Percentiles rank a stretch among this genome's conserved stretches.
phyloP scores from a whole-genome alignment of 2,888 invertebrate species.

The Acrobasis consociella region DNA sequence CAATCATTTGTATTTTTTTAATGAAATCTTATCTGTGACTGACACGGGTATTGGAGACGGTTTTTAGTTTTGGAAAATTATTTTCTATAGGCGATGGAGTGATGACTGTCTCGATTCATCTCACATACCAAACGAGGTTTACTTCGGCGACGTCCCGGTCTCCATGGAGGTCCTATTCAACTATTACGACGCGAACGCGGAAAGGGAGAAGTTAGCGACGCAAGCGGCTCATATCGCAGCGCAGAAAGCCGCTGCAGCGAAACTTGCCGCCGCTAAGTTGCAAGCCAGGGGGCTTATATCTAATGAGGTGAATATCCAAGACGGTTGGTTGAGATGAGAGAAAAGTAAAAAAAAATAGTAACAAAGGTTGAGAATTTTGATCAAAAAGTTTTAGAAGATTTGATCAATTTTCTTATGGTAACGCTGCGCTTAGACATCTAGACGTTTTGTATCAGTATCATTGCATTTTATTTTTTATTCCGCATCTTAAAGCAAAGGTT shows the following conservation, averaged over 20 bases:
- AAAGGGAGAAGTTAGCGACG: conserved; percentile 68
- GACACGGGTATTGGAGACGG: too few species aligned
- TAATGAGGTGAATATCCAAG: conserved; percentile 42
- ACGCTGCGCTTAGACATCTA: too few species aligned
- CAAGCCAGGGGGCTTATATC: conserved; percentile 50
- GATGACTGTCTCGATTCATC: conserved; percentile 79
- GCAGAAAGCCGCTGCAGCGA: conserved; percentile 74
- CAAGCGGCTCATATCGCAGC: conserved; percentile 75
- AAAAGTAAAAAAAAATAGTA: too few species aligned
- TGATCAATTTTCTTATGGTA: too few species aligned
- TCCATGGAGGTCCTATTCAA: conserved; percentile 73
- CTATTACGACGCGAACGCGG: conserved; percentile 79
- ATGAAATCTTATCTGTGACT: too few species aligned
- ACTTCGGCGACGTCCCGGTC: conserved; percentile 80
- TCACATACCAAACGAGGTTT: conserved; percentile 80
- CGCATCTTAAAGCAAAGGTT: too few species aligned
- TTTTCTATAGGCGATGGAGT: conserved; percentile 71
- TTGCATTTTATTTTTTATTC: too few species aligned
- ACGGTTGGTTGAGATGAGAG: background rate
- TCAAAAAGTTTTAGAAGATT: too few species aligned
- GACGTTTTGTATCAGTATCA: too few species aligned
- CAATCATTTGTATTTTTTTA: too few species aligned
- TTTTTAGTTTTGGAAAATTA: too few species aligned
- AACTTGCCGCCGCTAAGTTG: conserved; percentile 63
- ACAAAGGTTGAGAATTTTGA: too few species aligned